These are phyloP conservation scores for Loriculus beryllinus DNA, from an alignment of 2,797 vertebrate genomes.

Conservation along the genomic window DNA sequence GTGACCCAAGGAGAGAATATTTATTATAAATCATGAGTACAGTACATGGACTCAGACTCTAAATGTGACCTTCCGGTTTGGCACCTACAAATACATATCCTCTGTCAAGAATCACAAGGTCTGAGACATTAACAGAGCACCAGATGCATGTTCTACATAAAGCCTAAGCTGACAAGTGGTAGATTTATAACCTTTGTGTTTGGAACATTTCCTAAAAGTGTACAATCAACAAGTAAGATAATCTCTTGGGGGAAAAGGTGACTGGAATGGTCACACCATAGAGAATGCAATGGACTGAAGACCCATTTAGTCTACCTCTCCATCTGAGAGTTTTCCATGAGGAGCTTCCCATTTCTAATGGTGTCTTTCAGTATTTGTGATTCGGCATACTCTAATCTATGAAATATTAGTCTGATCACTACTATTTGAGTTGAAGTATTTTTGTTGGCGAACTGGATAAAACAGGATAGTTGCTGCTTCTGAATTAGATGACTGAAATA, in stretches of 20 bases:
- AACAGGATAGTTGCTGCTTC: not conserved
- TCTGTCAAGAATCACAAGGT: not conserved
- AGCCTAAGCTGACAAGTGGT: not conserved
- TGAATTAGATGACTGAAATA: not conserved
- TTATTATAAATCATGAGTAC: conserved; percentile 33
- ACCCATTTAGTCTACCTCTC: not conserved
- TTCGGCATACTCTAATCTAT: not conserved
- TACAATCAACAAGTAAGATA: not conserved
- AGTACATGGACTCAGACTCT: not conserved
- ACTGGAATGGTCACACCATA: not conserved
- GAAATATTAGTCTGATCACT: not conserved
- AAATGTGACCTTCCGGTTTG: not conserved
- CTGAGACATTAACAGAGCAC: not conserved
- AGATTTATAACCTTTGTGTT: not conserved
- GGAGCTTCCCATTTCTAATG: not conserved
- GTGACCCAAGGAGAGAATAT: not conserved
- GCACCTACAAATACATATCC: not conserved
- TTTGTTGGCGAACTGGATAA: not conserved
- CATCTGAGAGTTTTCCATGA: not conserved
- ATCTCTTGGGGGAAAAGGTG: not conserved
- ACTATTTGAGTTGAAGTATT: not conserved
- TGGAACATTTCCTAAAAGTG: not conserved
- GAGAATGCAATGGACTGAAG: not conserved
- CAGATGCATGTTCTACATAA: not conserved
- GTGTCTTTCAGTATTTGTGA: not conserved